Conservation (phyloP, 37 sponge, comb jelly and placozoan species). For the Eunapius fragilis region DNA sequence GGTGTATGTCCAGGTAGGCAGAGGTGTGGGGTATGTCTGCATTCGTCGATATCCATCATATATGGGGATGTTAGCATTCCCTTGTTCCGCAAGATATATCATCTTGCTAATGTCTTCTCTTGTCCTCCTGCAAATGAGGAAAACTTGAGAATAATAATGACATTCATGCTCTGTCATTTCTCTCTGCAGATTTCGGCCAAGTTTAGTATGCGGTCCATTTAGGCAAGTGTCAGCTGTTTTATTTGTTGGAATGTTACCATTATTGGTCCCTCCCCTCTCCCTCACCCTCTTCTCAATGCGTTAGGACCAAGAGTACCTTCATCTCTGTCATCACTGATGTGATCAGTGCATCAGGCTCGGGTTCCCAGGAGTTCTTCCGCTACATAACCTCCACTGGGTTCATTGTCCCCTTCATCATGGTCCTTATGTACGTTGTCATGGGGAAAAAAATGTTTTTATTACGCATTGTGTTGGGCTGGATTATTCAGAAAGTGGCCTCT, state of each 20-base stretch:
- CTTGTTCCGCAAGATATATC: too few relatives aligned
- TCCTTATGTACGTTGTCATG: background rate
- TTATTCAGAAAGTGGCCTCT: too few relatives aligned
- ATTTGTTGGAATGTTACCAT: constrained; percentile 34
- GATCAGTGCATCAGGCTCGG: background rate
- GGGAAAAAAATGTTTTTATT: too few relatives aligned
- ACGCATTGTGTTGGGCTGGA: too few relatives aligned
- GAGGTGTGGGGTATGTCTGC: too few relatives aligned
- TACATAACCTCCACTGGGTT: background rate
- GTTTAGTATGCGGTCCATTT: constrained; percentile 74
- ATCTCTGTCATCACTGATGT: background rate
- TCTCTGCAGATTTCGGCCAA: constrained; percentile 46
- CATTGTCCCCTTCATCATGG: background rate
- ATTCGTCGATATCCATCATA: too few relatives aligned
- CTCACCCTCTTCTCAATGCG: too few relatives aligned
- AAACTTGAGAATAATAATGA: background rate
- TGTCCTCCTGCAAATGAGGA: too few relatives aligned
- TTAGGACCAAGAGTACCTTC: background rate
- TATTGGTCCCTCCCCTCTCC: too few relatives aligned
- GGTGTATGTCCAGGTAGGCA: too few relatives aligned
- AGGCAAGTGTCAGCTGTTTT: constrained; percentile 63
- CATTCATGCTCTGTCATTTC: background rate
- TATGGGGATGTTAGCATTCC: too few relatives aligned
- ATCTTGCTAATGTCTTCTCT: too few relatives aligned
- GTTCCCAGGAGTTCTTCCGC: background rate